These are phyloP conservation scores for Muscidifurax raptorellus DNA, from an alignment of 1,140 invertebrate genomes.

Conservation along the genomic window DNA sequence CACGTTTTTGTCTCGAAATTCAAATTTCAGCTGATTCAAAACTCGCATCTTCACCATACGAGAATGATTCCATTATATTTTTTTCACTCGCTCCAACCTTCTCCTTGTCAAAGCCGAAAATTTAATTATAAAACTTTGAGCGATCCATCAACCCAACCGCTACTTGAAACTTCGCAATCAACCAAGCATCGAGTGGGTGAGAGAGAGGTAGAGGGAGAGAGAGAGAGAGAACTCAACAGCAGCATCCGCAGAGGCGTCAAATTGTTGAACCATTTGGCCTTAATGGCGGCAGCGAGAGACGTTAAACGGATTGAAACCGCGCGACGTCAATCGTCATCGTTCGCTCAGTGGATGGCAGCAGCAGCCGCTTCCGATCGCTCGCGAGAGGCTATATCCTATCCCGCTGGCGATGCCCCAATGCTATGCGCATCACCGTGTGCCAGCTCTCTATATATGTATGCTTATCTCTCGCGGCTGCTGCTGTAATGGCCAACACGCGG, in stretches of 20 bases:
- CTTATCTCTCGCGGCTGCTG: neutral
- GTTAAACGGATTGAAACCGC: constrained; percentile 32
- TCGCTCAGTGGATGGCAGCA: neutral
- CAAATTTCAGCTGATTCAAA: too few relatives aligned
- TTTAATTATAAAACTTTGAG: too few relatives aligned
- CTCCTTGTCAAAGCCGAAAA: too few relatives aligned
- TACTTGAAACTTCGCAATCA: neutral
- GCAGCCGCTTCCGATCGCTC: constrained; percentile 15
- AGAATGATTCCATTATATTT: too few relatives aligned
- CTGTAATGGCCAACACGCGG: neutral
- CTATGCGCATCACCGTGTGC: too few relatives aligned
- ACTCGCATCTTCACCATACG: too few relatives aligned
- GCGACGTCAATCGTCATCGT: constrained; percentile 34
- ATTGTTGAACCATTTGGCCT: constrained; percentile 16
- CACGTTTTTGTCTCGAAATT: too few relatives aligned
- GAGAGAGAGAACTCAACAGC: neutral
- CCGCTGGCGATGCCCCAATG: neutral
- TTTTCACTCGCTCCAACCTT: neutral
- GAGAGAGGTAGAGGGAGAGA: neutral
- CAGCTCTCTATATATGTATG: neutral
- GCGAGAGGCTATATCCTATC: neutral
- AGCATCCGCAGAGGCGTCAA: neutral
- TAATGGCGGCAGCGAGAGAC: neutral
- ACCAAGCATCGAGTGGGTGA: neutral
- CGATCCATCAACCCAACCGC: neutral